A percentile compares a stretch with the other conserved stretches of the same genome.
phyloP scores from a whole-genome alignment of 2,888 invertebrate species.

The Euclidia mi region DNA sequence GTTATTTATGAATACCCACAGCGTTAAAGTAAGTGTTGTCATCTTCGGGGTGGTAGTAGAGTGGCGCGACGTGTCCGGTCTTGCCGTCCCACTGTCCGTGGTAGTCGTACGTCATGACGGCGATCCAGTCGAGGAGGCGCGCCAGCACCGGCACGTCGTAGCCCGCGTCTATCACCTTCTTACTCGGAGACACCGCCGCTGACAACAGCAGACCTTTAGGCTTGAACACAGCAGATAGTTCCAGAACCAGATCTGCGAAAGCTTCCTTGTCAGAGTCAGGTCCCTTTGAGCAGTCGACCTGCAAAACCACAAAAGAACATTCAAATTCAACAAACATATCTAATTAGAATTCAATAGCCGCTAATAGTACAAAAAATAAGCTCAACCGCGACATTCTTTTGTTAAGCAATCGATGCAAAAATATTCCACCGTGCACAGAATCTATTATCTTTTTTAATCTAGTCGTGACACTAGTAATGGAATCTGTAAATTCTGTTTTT shows the following conservation, averaged over 20 bases:
- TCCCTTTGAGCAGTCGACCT: slow-evolving; percentile 96
- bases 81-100: slow-evolving; percentile 98
- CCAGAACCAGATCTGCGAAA: slow-evolving; percentile 93
- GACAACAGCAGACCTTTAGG: slow-evolving; percentile 93
- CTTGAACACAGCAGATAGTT: slow-evolving; percentile 92
- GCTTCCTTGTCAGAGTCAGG: slow-evolving; percentile 95
- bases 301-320: slow-evolving; percentile 12
- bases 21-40: slow-evolving; percentile 95
- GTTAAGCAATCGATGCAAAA: no score
- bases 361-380: no score
- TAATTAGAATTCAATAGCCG: not conserved
- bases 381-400: no score
- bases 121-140: slow-evolving; percentile 95
- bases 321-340: not conserved
- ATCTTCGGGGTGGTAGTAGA: slow-evolving; percentile 95
- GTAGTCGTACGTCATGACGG: slow-evolving; percentile 98
- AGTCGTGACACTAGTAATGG: no score
- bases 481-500: not conserved
- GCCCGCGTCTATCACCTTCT: slow-evolving; percentile 95
- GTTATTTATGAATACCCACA: slow-evolving; percentile 81
- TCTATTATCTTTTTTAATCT: no score
- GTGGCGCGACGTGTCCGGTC: slow-evolving; percentile 96
- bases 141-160: slow-evolving; percentile 95
- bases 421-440: no score
- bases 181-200: slow-evolving; percentile 96